Base-by-base conservation (phyloP, 2,797 vertebrate genomes). In the Podargus strigoides region DNA sequence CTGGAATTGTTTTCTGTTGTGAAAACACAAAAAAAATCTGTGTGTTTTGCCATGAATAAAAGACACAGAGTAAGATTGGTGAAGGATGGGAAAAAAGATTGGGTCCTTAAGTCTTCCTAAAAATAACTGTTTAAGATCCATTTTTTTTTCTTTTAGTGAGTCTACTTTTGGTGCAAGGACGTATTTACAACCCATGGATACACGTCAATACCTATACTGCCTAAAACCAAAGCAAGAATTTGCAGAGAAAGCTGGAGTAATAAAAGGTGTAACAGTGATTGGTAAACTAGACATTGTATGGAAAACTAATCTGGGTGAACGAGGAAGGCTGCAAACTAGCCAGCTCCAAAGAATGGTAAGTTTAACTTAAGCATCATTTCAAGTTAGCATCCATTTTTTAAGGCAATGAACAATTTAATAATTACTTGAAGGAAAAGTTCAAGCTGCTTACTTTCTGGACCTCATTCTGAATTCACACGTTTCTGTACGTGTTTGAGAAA, bases 231-330 rank as follows among this genome's bases (percentile, higher is more conserved):
- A 99, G 94, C 98, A 99, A 10, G 99, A 99, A 97, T 99, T 99
- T 82, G 99, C 99, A 6, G 99, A 99, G 98, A 99, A 99, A 97
- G 99, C 99, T 50, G 99, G 99, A 34, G 98, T 99, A 95, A 99
- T 99, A 96, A 99, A 99, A 93, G 99, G 99, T 6, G 99, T 99
- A 89, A 99, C 99, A 3, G 99, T 99, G 42, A 99, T 99, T 24
- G 99, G 99, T 55, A 99, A 99, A 95, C 96, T 99, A 26, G 99
- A 99, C 97, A 99, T 99, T 26, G 99, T 99, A 9, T 99, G 99
- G 99, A 99, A 99, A 97, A 99, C 99, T 73, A 99, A 99, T 69
- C 98, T 99, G 23, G 99, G 99, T 73, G 99, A 99, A 98, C 98
- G 98, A 82, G 99, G 99, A 93, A 98, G 99, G 84, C 97, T 99